phyloP scores from a whole-genome alignment of 2,113 vertebrate species.

The Pristiophorus japonicus region DNA sequence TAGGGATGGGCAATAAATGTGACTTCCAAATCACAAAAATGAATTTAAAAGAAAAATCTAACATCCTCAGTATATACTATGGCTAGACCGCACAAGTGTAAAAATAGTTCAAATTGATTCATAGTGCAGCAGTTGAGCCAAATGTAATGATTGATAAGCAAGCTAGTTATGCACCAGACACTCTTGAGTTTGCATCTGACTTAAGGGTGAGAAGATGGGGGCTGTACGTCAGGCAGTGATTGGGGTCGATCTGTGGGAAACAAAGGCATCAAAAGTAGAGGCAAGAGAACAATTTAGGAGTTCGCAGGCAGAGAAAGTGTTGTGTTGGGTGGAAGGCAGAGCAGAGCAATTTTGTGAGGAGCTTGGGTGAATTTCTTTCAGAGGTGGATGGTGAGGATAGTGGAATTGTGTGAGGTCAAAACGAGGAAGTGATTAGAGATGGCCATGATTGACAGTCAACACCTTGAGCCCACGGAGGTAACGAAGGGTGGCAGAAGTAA shows the following conservation, averaged over 20 bases:
- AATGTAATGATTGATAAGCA: neutral
- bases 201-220: neutral
- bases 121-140: neutral
- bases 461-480: neutral
- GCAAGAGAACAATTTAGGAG: neutral
- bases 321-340: neutral
- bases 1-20: neutral
- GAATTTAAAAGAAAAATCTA: neutral
- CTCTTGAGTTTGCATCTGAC: neutral
- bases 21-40: neutral
- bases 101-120: neutral
- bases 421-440: neutral
- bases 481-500: neutral
- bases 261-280: neutral
- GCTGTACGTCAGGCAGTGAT: neutral
- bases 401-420: neutral
- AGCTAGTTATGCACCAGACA: neutral
- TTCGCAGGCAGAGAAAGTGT: neutral
- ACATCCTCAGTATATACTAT: neutral
- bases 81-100: neutral
- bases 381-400: neutral
- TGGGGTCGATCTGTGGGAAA: neutral
- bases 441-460: neutral
- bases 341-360: neutral
- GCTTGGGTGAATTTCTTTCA: neutral